Conservation (phyloP, 2,797 vertebrate species). For the Urophycis tenuis region DNA sequence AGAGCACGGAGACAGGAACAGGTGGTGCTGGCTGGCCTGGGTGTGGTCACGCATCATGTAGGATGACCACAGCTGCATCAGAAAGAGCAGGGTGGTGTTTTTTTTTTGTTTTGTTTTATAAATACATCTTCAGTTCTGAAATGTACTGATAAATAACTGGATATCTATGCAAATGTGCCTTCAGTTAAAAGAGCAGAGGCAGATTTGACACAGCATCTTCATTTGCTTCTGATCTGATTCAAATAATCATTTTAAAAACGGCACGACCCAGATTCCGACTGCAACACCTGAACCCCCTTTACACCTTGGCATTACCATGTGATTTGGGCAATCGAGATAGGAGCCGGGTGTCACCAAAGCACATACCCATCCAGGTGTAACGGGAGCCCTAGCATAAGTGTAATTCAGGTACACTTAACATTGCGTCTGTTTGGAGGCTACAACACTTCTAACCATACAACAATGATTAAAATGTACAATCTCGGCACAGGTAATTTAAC, state of each 20-base stretch:
- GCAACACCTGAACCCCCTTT: neutral
- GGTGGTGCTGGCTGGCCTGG: slow-evolving; percentile 47
- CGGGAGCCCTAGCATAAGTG: neutral
- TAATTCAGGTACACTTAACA: neutral
- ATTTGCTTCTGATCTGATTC: neutral
- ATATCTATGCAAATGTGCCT: neutral
- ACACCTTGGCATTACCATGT: neutral
- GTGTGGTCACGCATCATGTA: slow-evolving; percentile 58
- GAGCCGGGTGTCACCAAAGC: neutral
- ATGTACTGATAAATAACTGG: neutral
- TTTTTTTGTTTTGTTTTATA: neutral
- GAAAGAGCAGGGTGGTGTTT: slow-evolving; percentile 28
- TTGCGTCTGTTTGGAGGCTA: neutral
- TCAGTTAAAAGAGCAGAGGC: neutral
- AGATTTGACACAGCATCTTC: neutral
- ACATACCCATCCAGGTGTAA: neutral
- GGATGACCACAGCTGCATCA: slow-evolving; percentile 46
- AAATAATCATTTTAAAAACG: neutral
- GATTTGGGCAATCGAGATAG: neutral
- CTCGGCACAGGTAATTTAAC: neutral
- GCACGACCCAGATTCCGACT: neutral
- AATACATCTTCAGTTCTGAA: neutral
- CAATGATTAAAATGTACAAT: neutral
- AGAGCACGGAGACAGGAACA: slow-evolving; percentile 47
- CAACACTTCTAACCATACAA: neutral